Base-by-base conservation (phyloP, 2,113 vertebrate genomes). In the Saccopteryx bilineata region DNA sequence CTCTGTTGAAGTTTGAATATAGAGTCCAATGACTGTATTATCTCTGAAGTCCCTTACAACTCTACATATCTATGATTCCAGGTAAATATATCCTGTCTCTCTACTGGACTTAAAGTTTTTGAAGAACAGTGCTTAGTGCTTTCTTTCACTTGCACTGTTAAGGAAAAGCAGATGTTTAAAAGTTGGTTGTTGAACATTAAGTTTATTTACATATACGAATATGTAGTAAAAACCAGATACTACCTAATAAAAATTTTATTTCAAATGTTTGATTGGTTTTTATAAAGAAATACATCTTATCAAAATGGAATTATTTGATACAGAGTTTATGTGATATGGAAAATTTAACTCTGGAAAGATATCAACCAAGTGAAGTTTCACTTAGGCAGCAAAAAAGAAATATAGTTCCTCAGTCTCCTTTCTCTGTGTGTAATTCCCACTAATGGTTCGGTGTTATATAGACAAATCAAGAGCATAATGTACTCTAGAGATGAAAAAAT, bases 401-500 rank as follows among this genome's bases (percentile, higher is more conserved):
- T 48, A 13, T 65, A 58, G 5, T 81, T 50, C 72, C 60, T 11
- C 1, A 68, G 3, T 90, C 84, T 93, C 58, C 21, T 24, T 86
- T 78, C 85, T 87, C 19, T 69, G 7, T 58, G 39, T 21, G 13
- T 61, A 81, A 12, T 31, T 92, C 56, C 54, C 69, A 66, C 69
- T 91, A 74, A 65, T 48, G 3, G 68, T 56, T 95, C 96, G 91
- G 21, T 97, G 28, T 96, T 79, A 19, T 63, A 48, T 33, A 54
- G 89, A 56, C 58, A 1, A 58, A 87, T 87, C 85, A 58, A 65
- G 96, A 89, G 52, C 52, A 87, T 92, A 96, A 96, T 0, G 33
- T 46, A 69, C 80, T 83, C 83, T 61, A 56, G 91, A 95, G 89
- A 94, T 24, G 78, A 87, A 96, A 98, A 94, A 97, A 92, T 56